Evolutionary conservation across 1,140 invertebrate species (phyloP), one percentile per base, ranked within the genome.

Genomic region (Anthonomus grandis): DNA sequence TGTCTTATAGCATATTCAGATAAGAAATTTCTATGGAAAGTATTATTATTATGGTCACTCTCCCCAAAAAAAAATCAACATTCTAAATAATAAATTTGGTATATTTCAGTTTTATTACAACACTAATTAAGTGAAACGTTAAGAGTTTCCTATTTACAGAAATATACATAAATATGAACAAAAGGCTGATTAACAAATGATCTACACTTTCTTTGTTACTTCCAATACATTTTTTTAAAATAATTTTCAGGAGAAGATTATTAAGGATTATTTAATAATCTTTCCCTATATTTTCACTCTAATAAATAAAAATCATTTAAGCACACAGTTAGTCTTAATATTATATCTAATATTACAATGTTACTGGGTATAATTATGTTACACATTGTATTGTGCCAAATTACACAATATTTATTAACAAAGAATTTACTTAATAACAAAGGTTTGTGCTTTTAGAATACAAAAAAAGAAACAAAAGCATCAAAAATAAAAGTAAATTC

Each of bases 111-210:
- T 52, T n/a, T 59, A 52, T 52, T 59, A 59, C 57, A 59, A 42
- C 27, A 38, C 48, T 59, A 59, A 42, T n/a, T 42, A 53, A 47
- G 55, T 52, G 53, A 59, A 50, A 59, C 50, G 53, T 49, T 53
- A 53, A 53, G 45, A 47, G 44, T 38, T 51, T 15, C 21, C 38
- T 59, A 58, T 58, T 39, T 59, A 59, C 57, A 59, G 50, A 59
- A 59, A 59, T 59, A 53, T 59, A 59, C 49, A 59, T 47, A 59
- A 49, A 47, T 59, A 52, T 59, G 53, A 42, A 59, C 39, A 59
- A 47, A 57, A n/a, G 37, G 27, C 24, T 4, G 21, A 36, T 34
- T 21, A 46, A 37, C 38, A 31, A 39, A 46, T 46, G 18, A 42
- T 52, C 50, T 53, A 53, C 24, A 53, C 13, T 19, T 44, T 42